Evolutionary conservation across 1,140 invertebrate genomes (phyloP).

Genomic region (Tenebrio molitor): DNA sequence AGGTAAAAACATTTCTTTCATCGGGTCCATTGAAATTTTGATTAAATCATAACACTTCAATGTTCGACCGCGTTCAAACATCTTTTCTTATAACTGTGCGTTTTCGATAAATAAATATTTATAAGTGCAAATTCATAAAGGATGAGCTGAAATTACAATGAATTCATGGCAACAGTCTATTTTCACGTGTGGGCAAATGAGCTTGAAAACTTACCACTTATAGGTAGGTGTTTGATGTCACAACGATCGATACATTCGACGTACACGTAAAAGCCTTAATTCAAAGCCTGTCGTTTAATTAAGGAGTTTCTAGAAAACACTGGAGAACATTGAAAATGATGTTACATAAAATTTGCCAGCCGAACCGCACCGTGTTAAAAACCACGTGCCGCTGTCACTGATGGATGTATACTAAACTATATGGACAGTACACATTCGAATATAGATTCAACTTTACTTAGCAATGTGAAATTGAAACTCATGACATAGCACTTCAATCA

Average conservation of each 20-base stretch:
- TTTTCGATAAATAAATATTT: no score
- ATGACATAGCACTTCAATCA: no score
- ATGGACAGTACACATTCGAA: slow-evolving; percentile 3
- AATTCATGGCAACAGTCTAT: not conserved
- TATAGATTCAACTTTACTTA: not conserved
- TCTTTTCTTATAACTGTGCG: not conserved
- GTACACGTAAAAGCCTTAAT: not conserved
- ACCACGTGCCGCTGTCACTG: slow-evolving; percentile 29
- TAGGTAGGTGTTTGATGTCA: slow-evolving; percentile 3
- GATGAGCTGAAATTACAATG: not conserved
- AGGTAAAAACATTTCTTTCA: slow-evolving; percentile 24
- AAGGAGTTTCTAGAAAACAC: slow-evolving; percentile 1
- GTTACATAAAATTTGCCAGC: not conserved
- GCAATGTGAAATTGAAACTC: not conserved
- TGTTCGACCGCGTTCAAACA: not conserved
- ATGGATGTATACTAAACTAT: slow-evolving; percentile 24
- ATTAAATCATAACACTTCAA: slow-evolving; percentile 4
- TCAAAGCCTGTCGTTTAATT: slow-evolving; percentile 20
- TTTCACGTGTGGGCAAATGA: not conserved
- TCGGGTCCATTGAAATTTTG: not conserved
- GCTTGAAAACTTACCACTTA: slow-evolving; percentile 31
- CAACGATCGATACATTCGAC: slow-evolving; percentile 15
- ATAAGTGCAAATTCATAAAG: not conserved
- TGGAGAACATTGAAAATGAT: not conserved
- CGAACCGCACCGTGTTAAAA: not conserved